Evolutionary conservation across 2,797 vertebrate genomes (phyloP).

Genomic region (Labroides dimidiatus): DNA sequence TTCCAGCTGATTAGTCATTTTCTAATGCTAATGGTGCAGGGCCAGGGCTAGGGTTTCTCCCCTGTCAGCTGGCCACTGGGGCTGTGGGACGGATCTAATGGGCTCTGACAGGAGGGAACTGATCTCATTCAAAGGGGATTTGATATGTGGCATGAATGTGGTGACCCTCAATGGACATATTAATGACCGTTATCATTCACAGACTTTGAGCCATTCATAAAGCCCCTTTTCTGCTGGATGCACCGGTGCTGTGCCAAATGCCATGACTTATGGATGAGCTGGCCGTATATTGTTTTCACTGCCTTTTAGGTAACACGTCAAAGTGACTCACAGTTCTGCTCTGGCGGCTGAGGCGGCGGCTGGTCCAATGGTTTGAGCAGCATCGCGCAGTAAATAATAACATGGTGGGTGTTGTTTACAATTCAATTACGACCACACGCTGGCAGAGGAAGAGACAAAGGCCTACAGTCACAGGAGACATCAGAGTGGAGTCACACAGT

Average conservation of each 20-base stretch:
- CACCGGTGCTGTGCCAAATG: slow-evolving; percentile 84
- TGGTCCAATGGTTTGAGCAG: slow-evolving; percentile 60
- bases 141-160: slow-evolving; percentile 97
- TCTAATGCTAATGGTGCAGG: slow-evolving; percentile 98
- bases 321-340: slow-evolving; percentile 80
- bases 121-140: slow-evolving; percentile 98
- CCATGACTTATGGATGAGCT: slow-evolving; percentile 96
- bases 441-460: slow-evolving; percentile 66
- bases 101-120: slow-evolving; percentile 99
- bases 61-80: slow-evolving; percentile 96
- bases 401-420: slow-evolving; percentile 79
- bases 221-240: slow-evolving; percentile 71
- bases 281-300: slow-evolving; percentile 86
- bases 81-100: slow-evolving; percentile 96
- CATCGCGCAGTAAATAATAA: slow-evolving; percentile 84
- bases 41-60: slow-evolving; percentile 90
- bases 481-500: slow-evolving; percentile 61
- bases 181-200: slow-evolving; percentile 96
- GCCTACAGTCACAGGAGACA: slow-evolving; percentile 63
- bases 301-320: slow-evolving; percentile 91
- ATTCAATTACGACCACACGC: slow-evolving; percentile 75
- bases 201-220: slow-evolving; percentile 90
- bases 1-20: slow-evolving; percentile 99
- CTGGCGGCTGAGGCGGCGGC: slow-evolving; percentile 47
- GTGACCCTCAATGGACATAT: slow-evolving; percentile 94